Conservation (phyloP, 2,797 vertebrate species). For the Gallirallus australis region DNA sequence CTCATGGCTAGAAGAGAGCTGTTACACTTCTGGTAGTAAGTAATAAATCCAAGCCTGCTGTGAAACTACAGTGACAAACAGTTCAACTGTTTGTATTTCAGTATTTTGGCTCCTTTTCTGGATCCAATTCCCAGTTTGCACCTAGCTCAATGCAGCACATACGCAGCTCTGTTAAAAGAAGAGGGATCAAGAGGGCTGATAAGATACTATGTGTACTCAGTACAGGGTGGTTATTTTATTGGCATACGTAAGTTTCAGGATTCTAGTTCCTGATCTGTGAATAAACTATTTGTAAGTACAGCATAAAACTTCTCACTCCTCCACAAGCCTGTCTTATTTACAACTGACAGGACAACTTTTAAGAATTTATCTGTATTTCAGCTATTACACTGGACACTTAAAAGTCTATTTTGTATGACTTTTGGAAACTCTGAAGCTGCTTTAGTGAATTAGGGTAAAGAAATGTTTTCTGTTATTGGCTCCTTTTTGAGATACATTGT, state of each 20-base stretch:
- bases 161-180: background rate
- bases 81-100: background rate
- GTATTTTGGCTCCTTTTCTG: background rate
- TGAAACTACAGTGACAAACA: background rate
- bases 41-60: background rate
- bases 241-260: rapidly evolving
- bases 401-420: background rate
- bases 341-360: background rate
- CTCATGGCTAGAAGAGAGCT: rapidly evolving
- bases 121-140: background rate
- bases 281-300: background rate
- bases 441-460: background rate
- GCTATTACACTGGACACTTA: background rate
- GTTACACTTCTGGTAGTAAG: background rate
- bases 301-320: background rate
- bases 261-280: slow-evolving; percentile 2
- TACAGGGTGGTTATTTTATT: background rate
- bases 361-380: background rate
- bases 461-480: background rate
- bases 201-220: background rate
- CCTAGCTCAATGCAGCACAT: background rate
- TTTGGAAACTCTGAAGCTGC: background rate
- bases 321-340: background rate
- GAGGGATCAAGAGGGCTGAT: background rate
- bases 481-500: background rate